Base-by-base conservation (phyloP, 1,140 invertebrate species). In the Heliothis virescens region DNA sequence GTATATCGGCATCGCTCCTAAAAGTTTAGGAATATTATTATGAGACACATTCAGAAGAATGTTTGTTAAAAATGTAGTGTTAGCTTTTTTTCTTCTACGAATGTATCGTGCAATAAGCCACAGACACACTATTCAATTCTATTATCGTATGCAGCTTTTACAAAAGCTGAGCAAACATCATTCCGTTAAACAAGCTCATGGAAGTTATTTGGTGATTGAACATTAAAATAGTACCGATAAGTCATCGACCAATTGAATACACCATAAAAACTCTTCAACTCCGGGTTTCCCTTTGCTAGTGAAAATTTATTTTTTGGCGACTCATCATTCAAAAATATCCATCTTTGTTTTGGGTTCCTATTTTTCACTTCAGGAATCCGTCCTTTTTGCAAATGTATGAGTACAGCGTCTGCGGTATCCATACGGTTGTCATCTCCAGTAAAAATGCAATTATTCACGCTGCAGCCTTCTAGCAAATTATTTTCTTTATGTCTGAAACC, bases 231-330 rank as follows among this genome's bases (percentile, higher is more conserved):
- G 4, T 87, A 95, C 91, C 96, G 95, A 84, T 97, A 98, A 1
- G 96, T 96, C 97, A 97, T 97, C 1, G 97, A 97, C 97, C 97
- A 97, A 87, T 97, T 97, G 85, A 97, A 97, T 9, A 96, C 26
- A 29, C 95, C 94, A 71, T 96, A 94, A 73, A 96, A 96, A 47
- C 95, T 84, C 41, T 79, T 47, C 13, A 88, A 65, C 0, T 78
- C 82, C 0, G 83, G 85, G 50, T 16, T 71, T 21, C 18, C 11
- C 34, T 29, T 69, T 7, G 91, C 73, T 83, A 89, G 81, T 9
- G 85, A 87, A 82, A 92, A 92, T 1, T 86, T 34, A 78, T 91
- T 75, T 5, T 34, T 63, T 15, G 92, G 90, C 0, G 90, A 90
- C 78, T 93, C 92, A 50, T 93, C 92, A 29, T 78, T 89, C 41